Percentiles rank a stretch among this genome's conserved stretches.
Conservation (phyloP, 2,888 invertebrate genomes). For the Nyleta sp. region DNA sequence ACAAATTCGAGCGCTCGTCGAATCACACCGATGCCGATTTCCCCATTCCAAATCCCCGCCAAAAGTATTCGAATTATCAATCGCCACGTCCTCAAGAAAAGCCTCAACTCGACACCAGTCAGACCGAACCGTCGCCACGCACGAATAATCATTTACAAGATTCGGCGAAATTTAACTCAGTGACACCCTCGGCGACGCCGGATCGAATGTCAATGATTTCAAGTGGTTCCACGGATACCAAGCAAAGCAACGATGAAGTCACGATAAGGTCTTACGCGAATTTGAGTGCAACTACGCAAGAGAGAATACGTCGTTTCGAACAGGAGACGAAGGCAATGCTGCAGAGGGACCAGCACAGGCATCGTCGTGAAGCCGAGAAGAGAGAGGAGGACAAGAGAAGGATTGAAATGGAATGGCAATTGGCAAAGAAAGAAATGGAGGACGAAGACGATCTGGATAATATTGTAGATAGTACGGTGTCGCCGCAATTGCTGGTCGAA, state of each 20-base stretch:
- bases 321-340: slow-evolving; percentile 90
- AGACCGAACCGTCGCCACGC: slow-evolving; percentile 34
- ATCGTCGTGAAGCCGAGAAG: slow-evolving; percentile 79
- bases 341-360: slow-evolving; percentile 80
- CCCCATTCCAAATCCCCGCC: slow-evolving; percentile 25
- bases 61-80: slow-evolving; percentile 55
- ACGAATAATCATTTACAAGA: slow-evolving; percentile 47
- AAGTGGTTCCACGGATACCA: slow-evolving; percentile 76
- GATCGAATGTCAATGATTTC: slow-evolving; percentile 78
- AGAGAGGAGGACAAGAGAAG: slow-evolving; percentile 83
- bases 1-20: slow-evolving; percentile 40
- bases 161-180: slow-evolving; percentile 44
- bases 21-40: slow-evolving; percentile 30
- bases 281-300: slow-evolving; percentile 85
- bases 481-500: slow-evolving; percentile 70
- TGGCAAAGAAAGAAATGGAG: slow-evolving; percentile 84
- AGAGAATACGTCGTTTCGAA: slow-evolving; percentile 88
- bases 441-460: slow-evolving; percentile 83
- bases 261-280: slow-evolving; percentile 85
- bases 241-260: slow-evolving; percentile 80
- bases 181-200: slow-evolving; percentile 72
- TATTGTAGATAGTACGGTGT: slow-evolving; percentile 81
- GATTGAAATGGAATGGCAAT: slow-evolving; percentile 83
- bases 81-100: slow-evolving; percentile 56
- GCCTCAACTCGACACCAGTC: not conserved